Base-by-base conservation (phyloP, 2,888 invertebrate genomes). In the Carpatolechia fugitivella region DNA sequence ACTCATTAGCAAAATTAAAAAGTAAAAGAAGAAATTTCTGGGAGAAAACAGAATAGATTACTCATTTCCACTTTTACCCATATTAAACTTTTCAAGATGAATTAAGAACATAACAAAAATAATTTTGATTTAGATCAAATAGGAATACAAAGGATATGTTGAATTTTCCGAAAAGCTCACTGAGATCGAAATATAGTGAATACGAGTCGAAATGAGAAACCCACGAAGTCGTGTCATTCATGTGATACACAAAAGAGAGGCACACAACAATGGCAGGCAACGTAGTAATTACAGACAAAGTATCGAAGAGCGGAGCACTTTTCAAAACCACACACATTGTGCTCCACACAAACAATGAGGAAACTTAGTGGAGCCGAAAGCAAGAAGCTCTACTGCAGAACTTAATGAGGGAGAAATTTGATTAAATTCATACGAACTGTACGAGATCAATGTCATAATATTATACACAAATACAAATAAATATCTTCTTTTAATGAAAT, bases 231-330 rank as follows among this genome's bases (percentile, higher is more conserved):
- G 65, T 66, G 64, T 70, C 68, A 72, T 72, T 72, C 72, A 72
- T 67, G 61, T 68, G 68, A 66, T 69, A 78, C 68, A 72, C 69
- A 76, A 75, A 74, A 78, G 71, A 62, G 69, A 64, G 63, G 58
- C 66, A 66, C 66, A 63, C 62, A 72, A 76, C 76, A 78, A 78
- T 76, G 64, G 76, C 66, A 72, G 64, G 76, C 68, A 71, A 69
- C 70, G 69, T 71, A 70, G 74, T 73, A 78, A 78, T 78, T 73
- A 76, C 76, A 63, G 68, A 67, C 67, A 71, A 24, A 76, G 73
- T 74, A 76, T 76, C 71, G 73, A 75, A 70, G 64, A 63, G 65
- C 54, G 66, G 69, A 74, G 70, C 72, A 74, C 74, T 76, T 74
- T 76, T 69, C 60, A 67, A 72, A 76, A 72, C 70, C 70, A 69